Evolutionary conservation across 2,888 invertebrate genomes (phyloP), one percentile per base, ranked within the genome.

Genomic region (Asteroscopus sphinx): DNA sequence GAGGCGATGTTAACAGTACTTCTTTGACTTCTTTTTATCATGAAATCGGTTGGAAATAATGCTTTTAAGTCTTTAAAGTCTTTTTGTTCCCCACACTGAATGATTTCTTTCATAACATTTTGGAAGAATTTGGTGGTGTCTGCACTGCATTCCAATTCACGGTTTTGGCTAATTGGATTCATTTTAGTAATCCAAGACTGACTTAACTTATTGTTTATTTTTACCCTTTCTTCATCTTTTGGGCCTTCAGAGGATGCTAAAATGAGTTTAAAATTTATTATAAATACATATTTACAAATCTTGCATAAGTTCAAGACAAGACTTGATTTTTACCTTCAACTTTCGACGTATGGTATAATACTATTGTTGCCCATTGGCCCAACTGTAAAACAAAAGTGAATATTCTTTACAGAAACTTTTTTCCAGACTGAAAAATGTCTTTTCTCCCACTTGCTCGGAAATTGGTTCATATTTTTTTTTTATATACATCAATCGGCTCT

Each of bases 361-460:
- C 86, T 8, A 92, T 76, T 2, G 80, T 84, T 9, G 88, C 81
- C 91, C 91, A 92, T 71, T 91, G 87, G 21, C 87, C 87, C 59
- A 88, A 71, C 93, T 93, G 83, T 39, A 81, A 85, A 49, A 28
- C 28, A 7, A 28, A 28, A 28, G 15, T 35, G 13, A 6, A 9
- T 6, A 28, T 28, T 28, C 7, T 26, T 1, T 26, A 6, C 28
- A 28, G 21, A 4, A 3, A 21, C 4, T 21, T 21, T 21, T 21
- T 6, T 1, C 21, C 6, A 21, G 21, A 21, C 21, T 21, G 4
- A 21, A 6, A 21, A 21, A 21, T 21, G 6, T 6, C 21, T 21
- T n/a, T n/a, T n/a, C n/a, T n/a, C n/a, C n/a, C n/a, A n/a, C n/a
- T n/a, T n/a, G n/a, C n/a, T n/a, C n/a, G n/a, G n/a, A n/a, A n/a